These are phyloP conservation scores for Motacilla tschutschensis DNA, from an alignment of 2,113 vertebrate species.

Conservation along the genomic window DNA sequence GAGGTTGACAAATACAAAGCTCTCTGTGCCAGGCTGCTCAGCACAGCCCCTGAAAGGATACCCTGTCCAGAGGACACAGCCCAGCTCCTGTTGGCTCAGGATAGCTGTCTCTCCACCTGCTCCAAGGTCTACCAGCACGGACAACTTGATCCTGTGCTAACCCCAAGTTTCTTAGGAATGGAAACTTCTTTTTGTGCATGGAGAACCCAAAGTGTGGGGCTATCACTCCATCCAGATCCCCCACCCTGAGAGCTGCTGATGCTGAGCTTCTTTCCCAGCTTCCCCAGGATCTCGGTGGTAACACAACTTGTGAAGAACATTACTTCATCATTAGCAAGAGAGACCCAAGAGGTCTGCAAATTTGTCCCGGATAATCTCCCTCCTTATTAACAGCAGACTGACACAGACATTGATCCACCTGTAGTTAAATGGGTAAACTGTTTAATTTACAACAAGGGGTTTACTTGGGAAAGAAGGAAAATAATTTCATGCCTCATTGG, in stretches of 20 bases:
- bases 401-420: background rate
- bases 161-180: background rate
- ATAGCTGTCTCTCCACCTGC: background rate
- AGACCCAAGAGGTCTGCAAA: background rate
- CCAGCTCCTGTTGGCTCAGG: rapidly evolving
- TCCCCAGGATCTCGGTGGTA: rapidly evolving
- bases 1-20: background rate
- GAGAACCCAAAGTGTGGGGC: background rate
- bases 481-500: slow-evolving; percentile 16
- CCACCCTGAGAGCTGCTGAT: background rate
- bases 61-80: background rate
- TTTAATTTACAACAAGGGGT: background rate
- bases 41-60: background rate
- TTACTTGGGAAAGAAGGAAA: slow-evolving; percentile 29
- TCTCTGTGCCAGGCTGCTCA: background rate
- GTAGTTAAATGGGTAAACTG: slow-evolving; percentile 1
- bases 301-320: background rate
- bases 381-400: background rate
- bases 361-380: background rate
- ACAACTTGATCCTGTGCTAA: background rate
- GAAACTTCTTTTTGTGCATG: background rate
- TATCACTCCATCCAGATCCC: background rate
- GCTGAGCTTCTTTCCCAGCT: background rate
- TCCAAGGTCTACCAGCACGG: background rate
- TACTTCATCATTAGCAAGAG: background rate